Evolutionary conservation across 2,888 invertebrate genomes (phyloP).

Genomic region (Adineta ricciae): DNA sequence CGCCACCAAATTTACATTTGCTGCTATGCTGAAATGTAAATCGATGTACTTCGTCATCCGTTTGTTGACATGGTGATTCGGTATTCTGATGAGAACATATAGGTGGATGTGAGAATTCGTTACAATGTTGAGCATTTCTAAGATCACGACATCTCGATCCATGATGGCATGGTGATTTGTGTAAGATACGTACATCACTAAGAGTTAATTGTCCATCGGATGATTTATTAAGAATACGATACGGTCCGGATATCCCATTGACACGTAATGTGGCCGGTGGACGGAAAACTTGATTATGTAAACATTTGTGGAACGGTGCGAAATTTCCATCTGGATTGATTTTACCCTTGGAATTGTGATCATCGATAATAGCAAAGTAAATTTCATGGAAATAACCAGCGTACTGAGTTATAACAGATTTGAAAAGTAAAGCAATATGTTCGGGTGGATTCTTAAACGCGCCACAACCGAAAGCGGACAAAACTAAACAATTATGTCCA

Average conservation of each 20-base stretch:
- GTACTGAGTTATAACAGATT: background rate
- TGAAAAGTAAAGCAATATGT: background rate
- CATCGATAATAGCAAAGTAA: too few relatives aligned
- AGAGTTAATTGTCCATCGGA: too few relatives aligned
- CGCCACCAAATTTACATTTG: background rate
- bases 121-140: background rate
- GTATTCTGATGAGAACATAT: background rate
- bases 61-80: background rate
- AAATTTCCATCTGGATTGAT: too few relatives aligned
- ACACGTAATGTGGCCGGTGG: too few relatives aligned
- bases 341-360: too few relatives aligned
- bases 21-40: background rate
- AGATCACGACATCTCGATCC: background rate
- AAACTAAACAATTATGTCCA: background rate
- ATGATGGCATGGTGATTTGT: background rate
- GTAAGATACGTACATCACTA: too few relatives aligned
- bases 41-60: background rate
- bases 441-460: conserved; percentile 5
- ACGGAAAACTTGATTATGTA: too few relatives aligned
- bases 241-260: too few relatives aligned
- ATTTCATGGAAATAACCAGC: too few relatives aligned
- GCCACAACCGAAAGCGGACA: conserved; percentile 1
- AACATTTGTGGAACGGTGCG: too few relatives aligned
- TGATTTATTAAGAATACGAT: too few relatives aligned
- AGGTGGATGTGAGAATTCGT: background rate